Base-by-base conservation (phyloP, 2,888 invertebrate genomes). In the Drosophila kambysellisi region DNA sequence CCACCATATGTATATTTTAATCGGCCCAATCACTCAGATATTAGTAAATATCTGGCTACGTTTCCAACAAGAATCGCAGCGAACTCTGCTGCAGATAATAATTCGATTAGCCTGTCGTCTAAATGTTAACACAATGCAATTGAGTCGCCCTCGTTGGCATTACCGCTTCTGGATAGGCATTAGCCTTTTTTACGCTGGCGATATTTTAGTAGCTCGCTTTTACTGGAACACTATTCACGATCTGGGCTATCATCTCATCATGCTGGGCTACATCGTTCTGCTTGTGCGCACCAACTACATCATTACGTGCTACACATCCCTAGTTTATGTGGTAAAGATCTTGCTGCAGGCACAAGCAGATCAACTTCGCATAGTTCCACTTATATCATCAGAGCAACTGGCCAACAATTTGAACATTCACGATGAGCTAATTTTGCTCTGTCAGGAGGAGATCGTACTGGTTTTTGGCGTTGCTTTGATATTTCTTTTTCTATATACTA, bases 361-460 rank as follows among this genome's bases (percentile, higher is more conserved):
- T 32, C 67, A 43, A 15, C n/a, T 69, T 17, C 30, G 52, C n/a
- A 12, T 1, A 3, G 30, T 3, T 8, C 0, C 29, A 15, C 4
- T 12, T 5, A 17, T 6, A 11, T 25, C 46, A 29, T 8, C 54
- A 17, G 39, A 29, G 2, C 29, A 37, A 20, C n/a, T 79, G 1
- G 58, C 52, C 1, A 4, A n/a, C 5, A 41, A 33, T 20, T 39
- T 79, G 15, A 20, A 30, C 9, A 35, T 52, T 30, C 74, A 73
- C 33, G 84, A 80, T 46, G 64, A 77, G 11, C 61, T 80, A 6
- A 20, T 77, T 12, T 46, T 81, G 25, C 51, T 80, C 3, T 52
- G 73, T 17, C 77, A 76, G 30, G 29, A 60, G 20, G 52, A 80
- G 8, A 56, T 80, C 32, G 56, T 73, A 3, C 46, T 65, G 6